Base-by-base conservation (phyloP, 1,140 invertebrate genomes). In the Mizuhopecten yessoensis region DNA sequence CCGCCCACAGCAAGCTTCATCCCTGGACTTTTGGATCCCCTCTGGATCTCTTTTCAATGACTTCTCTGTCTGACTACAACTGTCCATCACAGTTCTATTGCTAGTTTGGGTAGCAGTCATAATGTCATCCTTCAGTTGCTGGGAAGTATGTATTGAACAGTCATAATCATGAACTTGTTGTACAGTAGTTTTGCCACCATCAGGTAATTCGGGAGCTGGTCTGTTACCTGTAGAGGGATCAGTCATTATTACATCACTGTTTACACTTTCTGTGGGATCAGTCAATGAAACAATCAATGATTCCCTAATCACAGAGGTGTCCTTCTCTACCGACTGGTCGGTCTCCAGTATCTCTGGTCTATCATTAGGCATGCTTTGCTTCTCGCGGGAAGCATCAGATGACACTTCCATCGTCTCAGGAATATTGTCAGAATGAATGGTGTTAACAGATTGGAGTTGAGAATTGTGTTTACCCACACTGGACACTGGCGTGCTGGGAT, bases 1-100 rank as follows among this genome's bases (percentile, higher is more conserved):
- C 89, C 89, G 92, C 88, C 92, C 90, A 92, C 95, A 95, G 89
- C 95, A 95, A 15, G 75, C 91, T 0, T 86, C 93, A 11, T 36
- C 33, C 9, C 9, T 33, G 34, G 34, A 17, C 29, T 86, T 34
- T 15, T n/a, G 34, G 23, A 86, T 17, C 34, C 15, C 29, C 20
- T 86, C n/a, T 17, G 7, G 39, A 0, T 34, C 75, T 1, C 33
- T 57, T 86, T 57, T 86, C 34, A 89, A 34, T 33, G 88, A 39
- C 33, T 34, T 34, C 11, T 89, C 88, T 57, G 15, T 33, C 39
- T 45, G 15, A 3, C 57, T n/a, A 45, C 42, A 45, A 45, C 42
- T 75, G 5, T 75, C n/a, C 1, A 75, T 75, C 57, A 29, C 57
- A 7, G 33, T 49, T 36, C 34, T 34, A 42, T 34, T 34, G 34